Evolutionary conservation across 1,140 invertebrate species (phyloP).

Genomic region (Meloidogyne hapla): DNA sequence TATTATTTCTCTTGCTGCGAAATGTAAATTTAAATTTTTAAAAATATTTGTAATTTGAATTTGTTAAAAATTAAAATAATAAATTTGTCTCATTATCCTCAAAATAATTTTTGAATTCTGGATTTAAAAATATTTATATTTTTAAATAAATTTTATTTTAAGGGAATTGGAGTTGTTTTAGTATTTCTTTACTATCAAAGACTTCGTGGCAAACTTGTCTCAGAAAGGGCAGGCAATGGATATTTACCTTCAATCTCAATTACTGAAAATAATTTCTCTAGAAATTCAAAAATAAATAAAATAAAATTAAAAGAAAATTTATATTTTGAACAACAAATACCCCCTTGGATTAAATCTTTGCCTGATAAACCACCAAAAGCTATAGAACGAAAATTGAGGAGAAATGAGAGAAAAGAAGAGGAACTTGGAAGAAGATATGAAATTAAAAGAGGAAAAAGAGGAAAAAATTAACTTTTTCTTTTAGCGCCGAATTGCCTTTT

Average conservation of each 20-base stretch:
- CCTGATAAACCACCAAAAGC: slow-evolving; percentile 31
- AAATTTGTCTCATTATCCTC: neutral
- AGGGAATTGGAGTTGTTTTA: slow-evolving; percentile 56
- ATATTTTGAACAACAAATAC: neutral
- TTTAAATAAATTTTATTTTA: slow-evolving; percentile 14
- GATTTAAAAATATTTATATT: slow-evolving; percentile 16
- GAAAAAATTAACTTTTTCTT: neutral
- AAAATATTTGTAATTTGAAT: slow-evolving; percentile 16
- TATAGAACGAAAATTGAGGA: slow-evolving; percentile 29
- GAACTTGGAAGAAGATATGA: slow-evolving; percentile 29
- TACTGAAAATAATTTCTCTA: neutral
- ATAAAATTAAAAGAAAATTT: neutral
- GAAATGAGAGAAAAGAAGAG: slow-evolving; percentile 35
- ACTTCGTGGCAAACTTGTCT: slow-evolving; percentile 46
- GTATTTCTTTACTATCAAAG: slow-evolving; percentile 61
- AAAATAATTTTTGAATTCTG: too few species aligned
- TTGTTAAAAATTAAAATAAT: slow-evolving; percentile 1
- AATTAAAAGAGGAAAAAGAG: slow-evolving; percentile 23
- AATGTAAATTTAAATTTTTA: slow-evolving; percentile 47
- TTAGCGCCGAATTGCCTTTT: too few species aligned
- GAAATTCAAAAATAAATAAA: neutral
- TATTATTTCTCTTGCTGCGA: slow-evolving; percentile 54
- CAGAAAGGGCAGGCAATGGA: slow-evolving; percentile 38
- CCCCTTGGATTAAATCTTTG: slow-evolving; percentile 17
- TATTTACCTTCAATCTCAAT: neutral